Conservation (phyloP, 2,113 vertebrate species). For the Bucco capensis region DNA sequence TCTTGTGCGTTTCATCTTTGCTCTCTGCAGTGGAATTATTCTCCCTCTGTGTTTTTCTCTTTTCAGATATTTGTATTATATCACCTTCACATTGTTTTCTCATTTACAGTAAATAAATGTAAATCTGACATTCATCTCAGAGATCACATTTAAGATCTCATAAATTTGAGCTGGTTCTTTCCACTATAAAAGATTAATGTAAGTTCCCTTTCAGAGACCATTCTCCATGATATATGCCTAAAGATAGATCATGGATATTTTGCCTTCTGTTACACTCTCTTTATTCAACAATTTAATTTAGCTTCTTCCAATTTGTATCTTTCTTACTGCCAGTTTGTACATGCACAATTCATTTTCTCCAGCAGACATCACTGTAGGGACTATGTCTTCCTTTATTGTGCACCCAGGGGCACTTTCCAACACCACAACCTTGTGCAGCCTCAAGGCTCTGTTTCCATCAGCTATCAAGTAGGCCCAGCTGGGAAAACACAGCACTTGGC, state of each 20-base stretch:
- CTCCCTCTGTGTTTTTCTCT: background rate
- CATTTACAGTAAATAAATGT: conserved; percentile 15
- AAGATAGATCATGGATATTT: background rate
- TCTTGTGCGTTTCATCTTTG: background rate
- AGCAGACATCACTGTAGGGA: background rate
- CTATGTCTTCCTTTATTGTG: background rate
- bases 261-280: background rate
- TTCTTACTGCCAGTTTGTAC: background rate
- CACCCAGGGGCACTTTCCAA: background rate
- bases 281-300: background rate
- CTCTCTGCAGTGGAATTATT: background rate
- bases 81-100: background rate
- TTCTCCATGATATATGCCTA: background rate
- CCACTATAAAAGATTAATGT: background rate
- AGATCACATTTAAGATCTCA: background rate
- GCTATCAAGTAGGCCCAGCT: background rate
- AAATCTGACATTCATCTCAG: background rate
- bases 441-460: background rate
- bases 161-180: background rate
- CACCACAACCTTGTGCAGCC: fast-evolving
- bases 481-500: background rate
- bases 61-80: background rate
- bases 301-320: background rate
- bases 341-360: background rate
- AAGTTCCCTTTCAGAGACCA: background rate